These are phyloP conservation scores for Rhinoraja longicauda DNA, from an alignment of 2,797 vertebrate genomes.

Conservation along the genomic window DNA sequence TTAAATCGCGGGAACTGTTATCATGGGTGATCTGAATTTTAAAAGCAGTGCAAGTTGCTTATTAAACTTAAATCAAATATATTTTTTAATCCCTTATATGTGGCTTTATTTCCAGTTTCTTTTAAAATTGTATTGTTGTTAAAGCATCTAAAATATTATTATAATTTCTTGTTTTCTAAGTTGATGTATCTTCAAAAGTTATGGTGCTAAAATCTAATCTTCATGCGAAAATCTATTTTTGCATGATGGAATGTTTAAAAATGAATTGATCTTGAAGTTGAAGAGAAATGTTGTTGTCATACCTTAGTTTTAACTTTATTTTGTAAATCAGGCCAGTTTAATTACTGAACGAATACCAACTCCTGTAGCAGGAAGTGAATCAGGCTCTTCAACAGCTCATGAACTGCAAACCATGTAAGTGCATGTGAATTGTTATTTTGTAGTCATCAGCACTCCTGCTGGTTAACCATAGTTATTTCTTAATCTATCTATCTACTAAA, in stretches of 20 bases:
- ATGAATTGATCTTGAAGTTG: neutral
- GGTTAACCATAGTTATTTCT: slow-evolving; percentile 23
- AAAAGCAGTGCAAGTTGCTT: neutral
- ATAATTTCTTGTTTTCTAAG: neutral
- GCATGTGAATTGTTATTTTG: slow-evolving; percentile 36
- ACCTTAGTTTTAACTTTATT: slow-evolving; percentile 17
- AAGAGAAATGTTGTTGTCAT: neutral
- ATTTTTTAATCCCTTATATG: neutral
- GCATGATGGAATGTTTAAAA: neutral
- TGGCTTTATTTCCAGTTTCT: neutral
- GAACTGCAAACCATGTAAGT: slow-evolving; percentile 70
- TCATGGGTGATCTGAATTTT: neutral
- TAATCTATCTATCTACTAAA: too few species aligned
- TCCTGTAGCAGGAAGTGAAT: slow-evolving; percentile 60
- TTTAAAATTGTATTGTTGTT: neutral
- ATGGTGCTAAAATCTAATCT: too few species aligned
- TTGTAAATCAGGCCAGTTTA: slow-evolving; percentile 60
- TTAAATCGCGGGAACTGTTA: neutral
- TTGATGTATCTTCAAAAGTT: too few species aligned
- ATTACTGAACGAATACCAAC: slow-evolving; percentile 72
- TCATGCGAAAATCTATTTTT: neutral
- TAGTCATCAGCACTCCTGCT: neutral
- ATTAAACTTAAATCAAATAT: neutral
- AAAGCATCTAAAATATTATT: neutral
- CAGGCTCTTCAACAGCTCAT: slow-evolving; percentile 51